These are phyloP conservation scores for Dasysyrphus albostriatus DNA, from an alignment of 2,888 invertebrate species.

Conservation along the genomic window DNA sequence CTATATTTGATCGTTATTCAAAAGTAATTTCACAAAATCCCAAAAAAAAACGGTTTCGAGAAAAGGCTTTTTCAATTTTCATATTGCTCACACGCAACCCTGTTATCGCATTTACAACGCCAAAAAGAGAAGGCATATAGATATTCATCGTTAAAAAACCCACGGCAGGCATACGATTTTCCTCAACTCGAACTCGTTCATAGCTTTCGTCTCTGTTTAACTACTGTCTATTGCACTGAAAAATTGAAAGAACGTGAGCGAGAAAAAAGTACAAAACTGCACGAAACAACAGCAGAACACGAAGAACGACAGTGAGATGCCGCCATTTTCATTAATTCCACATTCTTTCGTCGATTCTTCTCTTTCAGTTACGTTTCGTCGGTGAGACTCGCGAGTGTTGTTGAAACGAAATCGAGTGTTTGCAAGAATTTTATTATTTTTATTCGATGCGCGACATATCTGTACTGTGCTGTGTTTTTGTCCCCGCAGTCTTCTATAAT, in stretches of 20 bases:
- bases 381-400: constrained; percentile 75
- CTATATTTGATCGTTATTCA: background rate
- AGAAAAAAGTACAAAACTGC: constrained; percentile 16
- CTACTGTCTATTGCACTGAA: background rate
- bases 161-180: constrained; percentile 10
- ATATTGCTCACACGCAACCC: constrained; percentile 61
- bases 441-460: constrained; percentile 67
- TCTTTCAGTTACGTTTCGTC: constrained; percentile 76
- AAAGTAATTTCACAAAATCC: constrained; percentile 17
- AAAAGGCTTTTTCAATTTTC: constrained; percentile 37
- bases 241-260: constrained; percentile 19
- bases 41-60: constrained; percentile 20
- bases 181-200: background rate
- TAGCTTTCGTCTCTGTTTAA: constrained; percentile 13
- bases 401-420: constrained; percentile 63
- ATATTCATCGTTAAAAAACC: background rate
- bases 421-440: constrained; percentile 48
- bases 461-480: constrained; percentile 57
- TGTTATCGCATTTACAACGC: constrained; percentile 65
- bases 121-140: constrained; percentile 38
- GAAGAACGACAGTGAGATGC: constrained; percentile 68
- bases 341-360: constrained; percentile 75
- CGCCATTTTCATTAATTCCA: constrained; percentile 75
- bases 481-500: constrained; percentile 59
- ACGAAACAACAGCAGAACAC: constrained; percentile 55